Evolutionary conservation across 2,797 vertebrate genomes (phyloP).

Genomic region (Acropternis orthonyx): DNA sequence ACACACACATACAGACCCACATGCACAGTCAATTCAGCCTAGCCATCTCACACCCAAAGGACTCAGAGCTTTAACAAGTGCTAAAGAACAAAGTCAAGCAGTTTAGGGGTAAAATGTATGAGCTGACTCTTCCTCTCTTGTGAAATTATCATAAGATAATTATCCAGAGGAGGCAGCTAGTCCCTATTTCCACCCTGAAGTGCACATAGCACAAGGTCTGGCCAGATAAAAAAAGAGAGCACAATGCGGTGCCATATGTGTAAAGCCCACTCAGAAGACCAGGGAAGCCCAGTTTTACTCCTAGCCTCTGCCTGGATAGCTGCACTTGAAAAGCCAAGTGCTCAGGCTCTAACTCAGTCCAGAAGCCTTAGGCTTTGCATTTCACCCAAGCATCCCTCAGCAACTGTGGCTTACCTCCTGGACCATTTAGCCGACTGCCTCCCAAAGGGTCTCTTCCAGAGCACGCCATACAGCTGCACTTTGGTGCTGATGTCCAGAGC

Average conservation of each 20-base stretch:
- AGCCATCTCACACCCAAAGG: not conserved
- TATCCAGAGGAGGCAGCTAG: not conserved
- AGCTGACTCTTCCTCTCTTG: not conserved
- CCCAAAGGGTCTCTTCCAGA: constrained; percentile 97
- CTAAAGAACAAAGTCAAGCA: not conserved
- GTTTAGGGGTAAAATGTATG: not conserved
- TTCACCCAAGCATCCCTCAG: not conserved
- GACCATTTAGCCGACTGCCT: constrained; percentile 95
- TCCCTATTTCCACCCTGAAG: not conserved
- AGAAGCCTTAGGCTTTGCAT: not conserved
- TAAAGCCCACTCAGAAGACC: not conserved
- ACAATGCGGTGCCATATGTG: accelerated
- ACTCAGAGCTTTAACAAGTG: not conserved
- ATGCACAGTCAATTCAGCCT: accelerated
- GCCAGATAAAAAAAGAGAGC: not conserved
- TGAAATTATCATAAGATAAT: not conserved
- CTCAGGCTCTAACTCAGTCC: not conserved
- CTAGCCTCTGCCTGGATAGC: not conserved
- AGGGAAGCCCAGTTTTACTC: not conserved
- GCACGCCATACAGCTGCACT: constrained; percentile 93
- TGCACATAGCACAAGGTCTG: not conserved
- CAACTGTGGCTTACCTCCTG: constrained; percentile 81
- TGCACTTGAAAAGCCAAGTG: not conserved
- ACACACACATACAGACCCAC: accelerated
- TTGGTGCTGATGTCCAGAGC: constrained; percentile 95